Conservation (phyloP, 2,797 vertebrate species). For the Pelochelys cantorii region DNA sequence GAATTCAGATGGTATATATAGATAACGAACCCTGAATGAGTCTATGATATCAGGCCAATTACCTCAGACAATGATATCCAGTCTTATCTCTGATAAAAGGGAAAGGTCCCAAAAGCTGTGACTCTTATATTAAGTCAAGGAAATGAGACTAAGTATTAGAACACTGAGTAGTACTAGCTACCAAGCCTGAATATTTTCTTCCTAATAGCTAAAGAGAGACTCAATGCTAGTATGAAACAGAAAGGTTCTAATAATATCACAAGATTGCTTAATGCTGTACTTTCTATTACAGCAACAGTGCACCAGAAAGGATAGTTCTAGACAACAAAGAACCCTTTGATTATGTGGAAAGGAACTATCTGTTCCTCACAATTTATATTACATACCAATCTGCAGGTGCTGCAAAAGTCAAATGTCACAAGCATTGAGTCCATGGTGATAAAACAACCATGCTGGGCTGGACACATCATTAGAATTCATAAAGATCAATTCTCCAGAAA, state of each 20-base stretch:
- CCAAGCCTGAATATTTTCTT: neutral
- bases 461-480: no score
- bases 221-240: neutral
- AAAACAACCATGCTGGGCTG: no score
- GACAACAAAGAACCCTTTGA: neutral
- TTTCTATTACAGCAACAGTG: neutral
- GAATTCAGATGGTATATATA: neutral
- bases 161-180: neutral
- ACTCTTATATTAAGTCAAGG: neutral
- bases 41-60: neutral
- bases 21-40: neutral
- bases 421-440: no score
- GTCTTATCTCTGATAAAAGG: neutral
- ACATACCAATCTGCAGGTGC: neutral
- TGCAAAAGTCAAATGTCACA: no score
- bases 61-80: neutral
- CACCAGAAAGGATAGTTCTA: neutral
- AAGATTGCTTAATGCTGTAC: neutral
- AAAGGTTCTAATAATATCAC: neutral
- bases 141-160: neutral
- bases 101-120: neutral
- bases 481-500: no score
- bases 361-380: neutral
- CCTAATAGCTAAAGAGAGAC: neutral
- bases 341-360: neutral